Percentiles rank a stretch among this genome's conserved stretches.
These are phyloP conservation scores for Protodeltote pygarga DNA, from an alignment of 2,888 invertebrate genomes.

Conservation along the genomic window DNA sequence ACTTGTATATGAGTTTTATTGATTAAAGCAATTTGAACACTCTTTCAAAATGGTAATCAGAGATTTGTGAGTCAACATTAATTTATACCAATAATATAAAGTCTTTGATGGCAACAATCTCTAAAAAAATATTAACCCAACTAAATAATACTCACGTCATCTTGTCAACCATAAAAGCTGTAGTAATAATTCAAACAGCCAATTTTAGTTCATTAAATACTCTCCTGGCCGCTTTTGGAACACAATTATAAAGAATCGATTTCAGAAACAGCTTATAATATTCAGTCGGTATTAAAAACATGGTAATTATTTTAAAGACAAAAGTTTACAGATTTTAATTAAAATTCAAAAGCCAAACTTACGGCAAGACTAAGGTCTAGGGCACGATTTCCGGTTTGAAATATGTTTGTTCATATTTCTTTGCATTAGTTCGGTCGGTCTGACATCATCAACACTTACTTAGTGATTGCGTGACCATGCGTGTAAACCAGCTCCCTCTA, in stretches of 20 bases:
- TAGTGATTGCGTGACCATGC: constrained; percentile 37
- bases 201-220: constrained; percentile 25
- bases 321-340: too few species aligned
- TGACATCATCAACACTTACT: constrained; percentile 42
- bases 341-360: constrained; percentile 15
- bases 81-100: constrained; percentile 33
- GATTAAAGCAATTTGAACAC: constrained; percentile 39
- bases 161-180: constrained; percentile 35
- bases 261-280: constrained; percentile 15
- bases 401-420: constrained; percentile 27
- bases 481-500: constrained; percentile 6
- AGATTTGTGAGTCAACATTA: constrained; percentile 52
- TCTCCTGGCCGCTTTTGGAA: constrained; percentile 12
- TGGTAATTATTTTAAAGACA: too few species aligned
- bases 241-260: constrained; percentile 13
- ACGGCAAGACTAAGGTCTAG: constrained; percentile 24
- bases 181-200: constrained; percentile 28
- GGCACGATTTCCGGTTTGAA: constrained; percentile 37
- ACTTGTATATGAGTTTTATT: constrained; percentile 69
- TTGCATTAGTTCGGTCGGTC: constrained; percentile 18
- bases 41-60: constrained; percentile 41
- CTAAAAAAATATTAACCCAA: constrained; percentile 30
- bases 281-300: neutral
- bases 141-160: constrained; percentile 27
- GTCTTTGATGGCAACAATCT: constrained; percentile 15